A percentile compares a stretch with the other conserved stretches of the same genome.
Conservation (phyloP, 2,888 invertebrate genomes). For the Tromatobia lineatoria region DNA sequence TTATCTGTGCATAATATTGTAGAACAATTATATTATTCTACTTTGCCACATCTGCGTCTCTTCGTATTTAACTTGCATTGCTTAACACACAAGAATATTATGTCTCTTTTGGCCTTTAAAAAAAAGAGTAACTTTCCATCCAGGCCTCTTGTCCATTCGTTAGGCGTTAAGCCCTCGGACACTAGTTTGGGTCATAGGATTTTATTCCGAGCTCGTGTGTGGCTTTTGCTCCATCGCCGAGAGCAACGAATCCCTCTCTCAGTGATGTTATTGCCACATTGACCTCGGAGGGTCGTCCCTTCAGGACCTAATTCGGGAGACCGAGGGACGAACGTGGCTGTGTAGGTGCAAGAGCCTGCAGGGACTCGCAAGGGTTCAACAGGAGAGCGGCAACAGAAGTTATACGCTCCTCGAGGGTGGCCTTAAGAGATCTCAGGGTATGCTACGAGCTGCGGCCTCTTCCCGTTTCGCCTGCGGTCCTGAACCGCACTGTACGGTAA, state of each 20-base stretch:
- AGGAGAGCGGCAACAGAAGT: conserved; percentile 19
- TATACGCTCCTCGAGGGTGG: conserved; percentile 21
- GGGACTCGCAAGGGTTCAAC: conserved; percentile 3
- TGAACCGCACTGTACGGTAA: not conserved
- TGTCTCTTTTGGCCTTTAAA: not conserved
- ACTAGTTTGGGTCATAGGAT: conserved; percentile 14
- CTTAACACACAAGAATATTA: too few relatives aligned
- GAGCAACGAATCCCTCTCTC: conserved; percentile 7
- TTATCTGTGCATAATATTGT: too few relatives aligned
- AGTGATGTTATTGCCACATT: conserved; percentile 10
- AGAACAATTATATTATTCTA: too few relatives aligned
- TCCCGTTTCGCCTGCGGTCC: conserved; percentile 1
- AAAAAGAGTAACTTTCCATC: not conserved
- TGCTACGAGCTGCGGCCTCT: not conserved
- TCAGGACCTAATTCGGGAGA: conserved; percentile 25
- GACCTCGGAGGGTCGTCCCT: conserved; percentile 23
- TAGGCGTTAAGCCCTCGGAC: conserved; percentile 11
- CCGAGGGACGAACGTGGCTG: not conserved
- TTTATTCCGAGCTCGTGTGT: conserved; percentile 20
- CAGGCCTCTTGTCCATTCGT: not conserved
- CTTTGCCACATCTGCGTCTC: too few relatives aligned
- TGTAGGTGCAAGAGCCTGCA: conserved; percentile 3
- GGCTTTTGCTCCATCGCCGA: conserved; percentile 4
- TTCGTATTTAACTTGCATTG: too few relatives aligned
- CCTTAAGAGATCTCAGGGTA: conserved; percentile 13